Evolutionary conservation across 2,888 invertebrate species (phyloP).

Genomic region (Brassicogethes aeneus): DNA sequence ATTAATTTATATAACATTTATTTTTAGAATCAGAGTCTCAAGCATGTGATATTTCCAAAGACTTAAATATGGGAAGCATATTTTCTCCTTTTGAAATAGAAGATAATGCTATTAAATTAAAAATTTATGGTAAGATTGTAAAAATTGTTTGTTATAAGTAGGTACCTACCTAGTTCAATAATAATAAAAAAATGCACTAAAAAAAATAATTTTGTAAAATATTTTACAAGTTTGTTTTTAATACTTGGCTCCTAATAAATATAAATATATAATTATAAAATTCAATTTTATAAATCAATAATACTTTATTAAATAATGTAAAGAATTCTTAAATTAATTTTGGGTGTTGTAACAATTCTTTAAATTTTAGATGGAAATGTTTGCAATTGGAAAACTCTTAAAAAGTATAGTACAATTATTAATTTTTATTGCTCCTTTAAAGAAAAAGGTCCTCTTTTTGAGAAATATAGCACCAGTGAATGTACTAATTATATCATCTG

Average conservation of each 20-base stretch:
- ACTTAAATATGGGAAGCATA: slow-evolving; percentile 14
- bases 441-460: slow-evolving; percentile 21
- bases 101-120: slow-evolving; percentile 13
- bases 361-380: slow-evolving; percentile 14
- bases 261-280: too few species aligned
- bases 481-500: slow-evolving; percentile 19
- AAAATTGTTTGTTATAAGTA: too few species aligned
- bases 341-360: too few species aligned
- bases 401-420: slow-evolving; percentile 18
- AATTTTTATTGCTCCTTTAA: slow-evolving; percentile 19
- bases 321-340: too few species aligned
- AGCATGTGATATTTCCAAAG: slow-evolving; percentile 15
- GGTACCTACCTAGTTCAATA: too few species aligned
- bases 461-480: slow-evolving; percentile 3
- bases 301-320: too few species aligned
- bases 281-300: too few species aligned
- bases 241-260: too few species aligned
- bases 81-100: slow-evolving; percentile 8
- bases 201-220: too few species aligned
- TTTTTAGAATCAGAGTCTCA: slow-evolving; percentile 22
- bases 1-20: too few species aligned
- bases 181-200: too few species aligned
- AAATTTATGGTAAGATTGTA: slow-evolving; percentile 10
- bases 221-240: too few species aligned
- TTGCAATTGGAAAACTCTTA: slow-evolving; percentile 8